Base-by-base conservation (phyloP, 2,113 vertebrate species). In the Artemisiospiza belli region DNA sequence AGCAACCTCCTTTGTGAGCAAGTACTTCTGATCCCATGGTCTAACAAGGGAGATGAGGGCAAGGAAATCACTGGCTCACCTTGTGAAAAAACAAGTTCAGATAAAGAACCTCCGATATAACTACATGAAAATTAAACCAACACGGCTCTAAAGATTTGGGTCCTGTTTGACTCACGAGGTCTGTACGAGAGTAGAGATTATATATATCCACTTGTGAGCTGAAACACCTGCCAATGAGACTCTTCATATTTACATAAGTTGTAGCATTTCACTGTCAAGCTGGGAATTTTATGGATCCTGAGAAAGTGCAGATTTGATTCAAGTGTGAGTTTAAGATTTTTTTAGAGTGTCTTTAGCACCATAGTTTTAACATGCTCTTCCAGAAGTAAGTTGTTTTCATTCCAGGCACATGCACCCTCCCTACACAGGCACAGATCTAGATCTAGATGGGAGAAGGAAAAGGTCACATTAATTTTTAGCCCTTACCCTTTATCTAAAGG, bases 351-450 rank as follows among this genome's bases (percentile, higher is more conserved):
- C 55, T 87, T n/a, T 55, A 85, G 43, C 75, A 90, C 46, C 46
- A 46, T 3, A 43, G 28, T 76, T 64, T 89, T 58, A 64, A 87
- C 46, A 24, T 5, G 11, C 15, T 69, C 28, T 70, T 91, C 28
- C 70, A 84, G 58, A 95, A 89, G 49, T 43, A 83, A 84, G 85
- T n/a, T 70, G 52, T 85, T 97, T 78, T 85, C 54, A 89, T 76
- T 82, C 54, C 77, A 89, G 52, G 62, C 66, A 87, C 83, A 76
- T 0, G 5, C 47, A 75, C 0, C 1, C 46, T 94, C 51, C 66
- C 41, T 79, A 69, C 94, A 91, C 13, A 89, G 74, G 69, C 81
- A 78, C 44, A 87, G 74, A 84, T 83, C 47, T 70, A 79, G 57
- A 89, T 76, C 37, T 63, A 61, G 74, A 84, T 24, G 8, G n/a